A percentile compares a stretch with the other conserved stretches of the same genome.
phyloP scores from a whole-genome alignment of 2,113 vertebrate genomes.

The Orycteropus afer region DNA sequence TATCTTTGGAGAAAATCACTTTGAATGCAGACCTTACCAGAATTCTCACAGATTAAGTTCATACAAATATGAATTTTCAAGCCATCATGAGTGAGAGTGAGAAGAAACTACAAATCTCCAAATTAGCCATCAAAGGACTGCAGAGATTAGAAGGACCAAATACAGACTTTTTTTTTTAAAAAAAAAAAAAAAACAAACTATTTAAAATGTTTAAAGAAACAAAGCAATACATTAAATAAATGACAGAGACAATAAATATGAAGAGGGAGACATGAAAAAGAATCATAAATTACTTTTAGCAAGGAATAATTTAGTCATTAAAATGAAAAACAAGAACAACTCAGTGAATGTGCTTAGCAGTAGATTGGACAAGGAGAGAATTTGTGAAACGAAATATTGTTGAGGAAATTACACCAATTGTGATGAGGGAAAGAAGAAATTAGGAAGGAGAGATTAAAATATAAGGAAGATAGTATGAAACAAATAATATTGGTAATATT shows the following conservation, averaged over 20 bases:
- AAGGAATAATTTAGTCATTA: not conserved
- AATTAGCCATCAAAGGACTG: not conserved
- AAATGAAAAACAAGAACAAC: not conserved
- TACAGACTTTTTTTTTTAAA: not conserved
- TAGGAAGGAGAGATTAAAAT: not conserved
- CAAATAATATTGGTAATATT: not conserved
- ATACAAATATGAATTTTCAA: not conserved
- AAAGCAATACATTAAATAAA: not conserved
- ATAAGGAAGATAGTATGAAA: not conserved
- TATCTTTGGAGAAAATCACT: not conserved
- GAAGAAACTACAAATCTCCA: not conserved
- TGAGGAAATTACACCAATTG: not conserved
- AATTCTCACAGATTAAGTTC: not conserved
- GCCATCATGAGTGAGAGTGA: not conserved
- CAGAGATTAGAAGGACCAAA: not conserved
- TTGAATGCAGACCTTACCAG: not conserved
- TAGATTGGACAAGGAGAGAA: not conserved
- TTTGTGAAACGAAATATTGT: not conserved
- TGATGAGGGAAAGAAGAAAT: not conserved
- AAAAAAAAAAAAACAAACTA: no score
- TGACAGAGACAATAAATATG: not conserved
- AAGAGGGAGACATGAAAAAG: not conserved
- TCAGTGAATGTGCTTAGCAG: not conserved
- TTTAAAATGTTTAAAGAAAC: not conserved
- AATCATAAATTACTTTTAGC: not conserved